A percentile compares a stretch with the other conserved stretches of the same genome.
Evolutionary conservation across 2,113 vertebrate genomes (phyloP).

Genomic region (Bothrops jararaca): DNA sequence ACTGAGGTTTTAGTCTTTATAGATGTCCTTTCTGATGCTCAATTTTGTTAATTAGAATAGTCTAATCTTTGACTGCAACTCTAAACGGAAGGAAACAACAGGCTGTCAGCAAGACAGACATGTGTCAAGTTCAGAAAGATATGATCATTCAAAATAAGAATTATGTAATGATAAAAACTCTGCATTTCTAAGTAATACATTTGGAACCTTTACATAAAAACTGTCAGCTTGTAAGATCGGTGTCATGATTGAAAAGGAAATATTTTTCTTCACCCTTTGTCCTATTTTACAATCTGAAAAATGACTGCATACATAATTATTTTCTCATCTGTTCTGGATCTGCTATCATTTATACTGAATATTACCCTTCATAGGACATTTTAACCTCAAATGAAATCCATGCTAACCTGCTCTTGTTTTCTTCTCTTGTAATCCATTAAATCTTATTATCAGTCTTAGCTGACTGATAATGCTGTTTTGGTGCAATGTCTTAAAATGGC

Average conservation of each 20-base stretch:
- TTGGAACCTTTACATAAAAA: slow-evolving; percentile 40
- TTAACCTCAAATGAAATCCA: neutral
- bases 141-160: slow-evolving; percentile 37
- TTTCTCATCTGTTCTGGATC: neutral
- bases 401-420: neutral
- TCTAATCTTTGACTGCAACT: neutral
- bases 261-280: slow-evolving; percentile 34
- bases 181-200: slow-evolving; percentile 21
- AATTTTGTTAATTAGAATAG: neutral
- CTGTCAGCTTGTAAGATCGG: slow-evolving; percentile 29
- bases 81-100: slow-evolving; percentile 5
- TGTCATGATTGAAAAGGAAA: slow-evolving; percentile 22
- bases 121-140: slow-evolving; percentile 45
- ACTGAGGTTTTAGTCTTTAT: slow-evolving; percentile 47
- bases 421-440: neutral
- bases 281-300: slow-evolving; percentile 37
- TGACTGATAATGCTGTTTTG: neutral
- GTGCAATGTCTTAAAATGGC: neutral
- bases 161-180: slow-evolving; percentile 43
- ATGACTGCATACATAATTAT: slow-evolving; percentile 34
- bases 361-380: neutral
- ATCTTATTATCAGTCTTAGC: neutral
- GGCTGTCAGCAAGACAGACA: slow-evolving; percentile 51
- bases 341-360: neutral
- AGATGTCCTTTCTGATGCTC: neutral